These are phyloP conservation scores for Echinometra lucunter DNA, from an alignment of 53 echinoderm and acorn worm species.

Conservation along the genomic window DNA sequence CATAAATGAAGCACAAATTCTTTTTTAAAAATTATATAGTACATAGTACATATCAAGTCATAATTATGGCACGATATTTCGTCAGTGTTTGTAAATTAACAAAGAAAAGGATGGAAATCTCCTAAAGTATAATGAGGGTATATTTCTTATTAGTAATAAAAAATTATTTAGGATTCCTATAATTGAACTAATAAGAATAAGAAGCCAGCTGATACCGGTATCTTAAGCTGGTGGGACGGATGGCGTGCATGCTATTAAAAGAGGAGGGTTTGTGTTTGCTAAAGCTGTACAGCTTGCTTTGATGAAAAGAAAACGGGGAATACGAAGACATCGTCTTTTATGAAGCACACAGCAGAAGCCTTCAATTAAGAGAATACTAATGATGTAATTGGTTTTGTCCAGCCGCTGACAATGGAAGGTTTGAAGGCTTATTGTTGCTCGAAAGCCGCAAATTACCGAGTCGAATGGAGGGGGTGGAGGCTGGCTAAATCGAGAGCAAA, in stretches of 20 bases:
- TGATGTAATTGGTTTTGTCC: slow-evolving; percentile 58
- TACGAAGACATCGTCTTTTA: neutral
- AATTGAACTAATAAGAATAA: neutral
- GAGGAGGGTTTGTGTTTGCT: neutral
- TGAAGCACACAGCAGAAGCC: neutral
- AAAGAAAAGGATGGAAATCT: too few species aligned
- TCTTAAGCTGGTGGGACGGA: slow-evolving; percentile 18
- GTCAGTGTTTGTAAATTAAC: too few species aligned
- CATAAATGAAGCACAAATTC: too few species aligned
- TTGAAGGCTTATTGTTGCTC: slow-evolving; percentile 50
- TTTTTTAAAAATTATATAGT: too few species aligned
- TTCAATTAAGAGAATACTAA: slow-evolving; percentile 59
- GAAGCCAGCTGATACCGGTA: slow-evolving; percentile 23
- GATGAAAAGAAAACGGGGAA: slow-evolving; percentile 8
- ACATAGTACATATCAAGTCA: too few species aligned
- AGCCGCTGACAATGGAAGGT: slow-evolving; percentile 2
- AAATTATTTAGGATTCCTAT: neutral
- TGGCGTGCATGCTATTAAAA: neutral
- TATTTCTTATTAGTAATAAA: neutral
- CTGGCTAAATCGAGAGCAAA: slow-evolving; percentile 38
- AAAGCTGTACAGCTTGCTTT: slow-evolving; percentile 31
- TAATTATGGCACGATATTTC: too few species aligned
- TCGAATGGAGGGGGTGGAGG: slow-evolving; percentile 46
- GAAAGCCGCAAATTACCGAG: slow-evolving; percentile 43
- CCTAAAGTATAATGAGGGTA: too few species aligned